These are phyloP conservation scores for Melanocharis versteri DNA, from an alignment of 2,113 vertebrate species.

Conservation along the genomic window DNA sequence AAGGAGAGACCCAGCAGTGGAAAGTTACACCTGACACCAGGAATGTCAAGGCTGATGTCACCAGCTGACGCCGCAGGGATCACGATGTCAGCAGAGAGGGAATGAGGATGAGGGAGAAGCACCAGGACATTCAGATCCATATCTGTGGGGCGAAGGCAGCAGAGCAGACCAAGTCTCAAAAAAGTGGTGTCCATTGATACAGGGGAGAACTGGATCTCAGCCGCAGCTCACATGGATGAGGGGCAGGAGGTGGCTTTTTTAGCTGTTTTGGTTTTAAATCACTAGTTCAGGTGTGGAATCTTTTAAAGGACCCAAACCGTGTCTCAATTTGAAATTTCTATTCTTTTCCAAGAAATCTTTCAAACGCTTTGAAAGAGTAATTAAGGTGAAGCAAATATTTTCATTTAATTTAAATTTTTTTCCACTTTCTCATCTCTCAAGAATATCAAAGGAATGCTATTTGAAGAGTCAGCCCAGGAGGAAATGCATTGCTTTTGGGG, in stretches of 20 bases:
- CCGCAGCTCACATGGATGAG: not conserved
- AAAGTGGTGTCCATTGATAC: accelerated
- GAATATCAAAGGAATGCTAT: not conserved
- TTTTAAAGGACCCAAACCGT: not conserved
- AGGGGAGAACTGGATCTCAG: not conserved
- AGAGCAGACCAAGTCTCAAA: not conserved
- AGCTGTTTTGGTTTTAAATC: not conserved
- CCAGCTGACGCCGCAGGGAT: not conserved
- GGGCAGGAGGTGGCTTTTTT: not conserved
- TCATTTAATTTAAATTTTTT: not conserved
- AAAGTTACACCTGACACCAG: not conserved
- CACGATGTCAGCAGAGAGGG: accelerated
- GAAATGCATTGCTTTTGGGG: accelerated
- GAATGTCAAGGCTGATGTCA: not conserved
- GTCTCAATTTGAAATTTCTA: not conserved
- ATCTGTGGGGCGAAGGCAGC: not conserved
- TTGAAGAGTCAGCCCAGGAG: not conserved
- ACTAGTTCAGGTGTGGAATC: not conserved
- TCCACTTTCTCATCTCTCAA: not conserved
- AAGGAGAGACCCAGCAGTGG: not conserved
- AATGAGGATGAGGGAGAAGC: not conserved
- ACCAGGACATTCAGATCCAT: not conserved
- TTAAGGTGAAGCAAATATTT: not conserved
- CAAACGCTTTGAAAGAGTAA: not conserved
- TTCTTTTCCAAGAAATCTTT: not conserved